phyloP scores from a whole-genome alignment of 2,797 vertebrate species.

The Lateolabrax maculatus region DNA sequence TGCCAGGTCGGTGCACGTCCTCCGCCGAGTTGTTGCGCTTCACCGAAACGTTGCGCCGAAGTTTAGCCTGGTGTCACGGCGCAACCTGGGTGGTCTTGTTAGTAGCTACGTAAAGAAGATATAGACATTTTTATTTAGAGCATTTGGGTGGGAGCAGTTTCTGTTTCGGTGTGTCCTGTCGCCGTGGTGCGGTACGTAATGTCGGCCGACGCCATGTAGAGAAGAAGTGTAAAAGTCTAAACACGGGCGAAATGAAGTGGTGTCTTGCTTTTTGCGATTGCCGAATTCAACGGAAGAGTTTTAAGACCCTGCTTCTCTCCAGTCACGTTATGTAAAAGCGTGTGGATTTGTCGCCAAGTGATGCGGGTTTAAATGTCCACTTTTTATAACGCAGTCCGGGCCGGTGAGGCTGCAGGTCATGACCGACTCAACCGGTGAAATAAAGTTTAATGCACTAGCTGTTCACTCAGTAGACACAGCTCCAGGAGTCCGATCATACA shows the following conservation, averaged over 20 bases:
- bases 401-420: too few species aligned
- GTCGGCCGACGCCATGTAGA: too few species aligned
- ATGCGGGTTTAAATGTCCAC: neutral
- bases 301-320: too few species aligned
- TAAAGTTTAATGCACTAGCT: neutral
- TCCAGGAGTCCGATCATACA: neutral
- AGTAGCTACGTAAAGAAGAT: neutral
- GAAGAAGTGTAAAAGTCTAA: neutral
- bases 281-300: conserved; percentile 39
- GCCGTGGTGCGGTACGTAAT: neutral
- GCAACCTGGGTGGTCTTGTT: too few species aligned
- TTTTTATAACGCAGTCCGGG: conserved; percentile 35
- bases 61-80: neutral
- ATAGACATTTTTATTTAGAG: neutral
- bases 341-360: neutral
- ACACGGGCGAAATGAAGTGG: neutral
- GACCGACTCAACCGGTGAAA: neutral
- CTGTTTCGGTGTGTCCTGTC: neutral
- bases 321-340: too few species aligned
- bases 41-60: neutral
- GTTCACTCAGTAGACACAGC: neutral
- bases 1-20: conserved; percentile 85
- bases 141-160: neutral
- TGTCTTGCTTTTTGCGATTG: rapidly evolving
- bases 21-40: too few species aligned